Conservation (phyloP, 2,113 vertebrate species). For the Dromaius novaehollandiae region DNA sequence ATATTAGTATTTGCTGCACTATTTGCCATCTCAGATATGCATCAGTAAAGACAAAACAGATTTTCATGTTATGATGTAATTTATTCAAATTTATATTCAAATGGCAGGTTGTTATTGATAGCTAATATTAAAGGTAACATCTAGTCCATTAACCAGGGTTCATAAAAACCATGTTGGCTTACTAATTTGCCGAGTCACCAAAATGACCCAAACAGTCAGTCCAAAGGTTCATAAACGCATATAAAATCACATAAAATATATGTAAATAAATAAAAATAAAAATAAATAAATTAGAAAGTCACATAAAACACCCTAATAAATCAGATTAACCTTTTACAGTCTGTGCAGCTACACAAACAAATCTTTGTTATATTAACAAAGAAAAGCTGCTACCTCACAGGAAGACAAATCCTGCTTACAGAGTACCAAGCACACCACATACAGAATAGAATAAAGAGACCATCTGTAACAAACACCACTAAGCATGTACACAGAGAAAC, state of each 20-base stretch:
- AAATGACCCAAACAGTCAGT: neutral
- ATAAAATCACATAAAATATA: neutral
- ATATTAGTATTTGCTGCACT: slow-evolving; percentile 71
- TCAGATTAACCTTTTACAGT: neutral
- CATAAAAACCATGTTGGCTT: neutral
- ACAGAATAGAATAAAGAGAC: neutral
- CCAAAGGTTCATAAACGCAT: neutral
- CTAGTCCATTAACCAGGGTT: neutral
- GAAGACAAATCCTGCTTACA: neutral
- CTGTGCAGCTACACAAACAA: neutral
- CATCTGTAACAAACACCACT: neutral
- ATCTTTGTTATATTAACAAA: neutral
- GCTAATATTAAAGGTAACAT: slow-evolving; percentile 39
- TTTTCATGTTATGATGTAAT: slow-evolving; percentile 62
- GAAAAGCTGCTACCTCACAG: neutral
- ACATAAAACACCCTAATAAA: neutral
- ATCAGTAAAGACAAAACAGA: slow-evolving; percentile 71
- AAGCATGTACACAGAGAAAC: neutral
- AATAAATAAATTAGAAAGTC: neutral
- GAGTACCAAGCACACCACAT: neutral
- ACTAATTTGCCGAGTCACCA: neutral
- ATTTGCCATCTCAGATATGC: slow-evolving; percentile 54
- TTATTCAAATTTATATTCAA: slow-evolving; percentile 49
- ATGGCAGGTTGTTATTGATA: slow-evolving; percentile 27
- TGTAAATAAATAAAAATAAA: neutral